Conservation (phyloP, 2,888 invertebrate species). For the Cerceris ruficornis region DNA sequence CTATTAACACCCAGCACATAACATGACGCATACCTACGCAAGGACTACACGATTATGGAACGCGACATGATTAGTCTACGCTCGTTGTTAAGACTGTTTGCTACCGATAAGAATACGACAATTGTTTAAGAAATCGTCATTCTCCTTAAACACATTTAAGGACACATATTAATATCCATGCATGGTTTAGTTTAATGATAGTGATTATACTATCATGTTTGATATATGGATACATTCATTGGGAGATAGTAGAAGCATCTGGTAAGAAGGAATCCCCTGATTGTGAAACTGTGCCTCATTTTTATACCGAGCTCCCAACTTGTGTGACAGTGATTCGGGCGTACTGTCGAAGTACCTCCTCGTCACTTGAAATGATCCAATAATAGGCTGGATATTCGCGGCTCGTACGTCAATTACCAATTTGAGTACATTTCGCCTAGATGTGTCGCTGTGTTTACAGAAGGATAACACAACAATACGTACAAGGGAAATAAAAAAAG, state of each 20-base stretch:
- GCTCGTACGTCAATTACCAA: slow-evolving; percentile 73
- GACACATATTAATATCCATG: slow-evolving; percentile 80
- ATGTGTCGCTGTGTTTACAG: slow-evolving; percentile 63
- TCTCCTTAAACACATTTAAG: slow-evolving; percentile 76
- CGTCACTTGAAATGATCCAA: slow-evolving; percentile 68
- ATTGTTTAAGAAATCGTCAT: slow-evolving; percentile 75
- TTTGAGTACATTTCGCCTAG: slow-evolving; percentile 71
- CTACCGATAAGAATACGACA: slow-evolving; percentile 79
- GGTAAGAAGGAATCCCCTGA: slow-evolving; percentile 74
- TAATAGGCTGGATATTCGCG: slow-evolving; percentile 69
- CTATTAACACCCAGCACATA: slow-evolving; percentile 76
- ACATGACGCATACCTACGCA: slow-evolving; percentile 80
- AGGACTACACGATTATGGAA: slow-evolving; percentile 79
- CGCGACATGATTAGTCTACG: slow-evolving; percentile 80
- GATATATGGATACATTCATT: slow-evolving; percentile 79
- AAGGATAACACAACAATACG: slow-evolving; percentile 39
- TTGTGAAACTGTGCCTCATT: slow-evolving; percentile 81
- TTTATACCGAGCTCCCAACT: slow-evolving; percentile 78
- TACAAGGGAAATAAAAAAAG: slow-evolving; percentile 2
- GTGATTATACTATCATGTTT: slow-evolving; percentile 74
- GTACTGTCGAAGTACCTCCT: slow-evolving; percentile 57
- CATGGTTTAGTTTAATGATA: slow-evolving; percentile 80
- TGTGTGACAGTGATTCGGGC: slow-evolving; percentile 69
- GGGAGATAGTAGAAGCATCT: slow-evolving; percentile 78
- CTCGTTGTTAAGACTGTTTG: slow-evolving; percentile 81